Conservation (phyloP, 35 echinoderm and acorn worm genomes). For the Ptychodera flava region DNA sequence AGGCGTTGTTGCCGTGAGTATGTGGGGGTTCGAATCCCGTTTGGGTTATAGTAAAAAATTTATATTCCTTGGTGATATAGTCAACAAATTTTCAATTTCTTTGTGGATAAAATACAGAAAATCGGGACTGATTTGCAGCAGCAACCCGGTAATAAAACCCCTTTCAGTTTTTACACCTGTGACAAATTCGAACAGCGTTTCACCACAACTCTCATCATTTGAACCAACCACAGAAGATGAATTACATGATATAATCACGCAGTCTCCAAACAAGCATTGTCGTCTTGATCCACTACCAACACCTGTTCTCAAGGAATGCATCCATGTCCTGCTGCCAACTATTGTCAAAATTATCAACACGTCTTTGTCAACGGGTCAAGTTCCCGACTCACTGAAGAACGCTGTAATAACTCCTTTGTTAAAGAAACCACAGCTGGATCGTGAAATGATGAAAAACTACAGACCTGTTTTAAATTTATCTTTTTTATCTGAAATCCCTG, state of each 20-base stretch:
- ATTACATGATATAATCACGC: constrained; percentile 15
- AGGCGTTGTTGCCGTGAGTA: too few species aligned
- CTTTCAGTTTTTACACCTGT: too few species aligned
- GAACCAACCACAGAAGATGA: constrained; percentile 23
- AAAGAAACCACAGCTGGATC: constrained; percentile 29
- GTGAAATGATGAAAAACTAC: constrained; percentile 25
- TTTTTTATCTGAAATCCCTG: constrained; percentile 37
- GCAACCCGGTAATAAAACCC: too few species aligned
- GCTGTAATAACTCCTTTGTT: constrained; percentile 35
- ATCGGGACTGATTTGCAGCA: too few species aligned
- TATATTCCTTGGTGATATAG: too few species aligned
- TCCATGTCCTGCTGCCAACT: constrained; percentile 10
- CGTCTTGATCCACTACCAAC: constrained; percentile 26
- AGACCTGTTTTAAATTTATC: constrained; percentile 37
- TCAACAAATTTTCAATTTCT: too few species aligned
- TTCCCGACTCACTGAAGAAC: constrained; percentile 23
- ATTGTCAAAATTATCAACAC: constrained; percentile 19
- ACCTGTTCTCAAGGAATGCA: constrained; percentile 25
- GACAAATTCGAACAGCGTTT: too few species aligned
- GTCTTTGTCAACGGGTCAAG: constrained; percentile 19
- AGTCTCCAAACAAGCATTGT: constrained; percentile 4
- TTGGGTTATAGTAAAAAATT: too few species aligned
- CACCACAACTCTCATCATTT: constrained; percentile 10
- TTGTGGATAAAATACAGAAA: too few species aligned
- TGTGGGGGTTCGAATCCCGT: too few species aligned